Conservation (phyloP, 2,797 vertebrate genomes). For the Glossophaga mutica region DNA sequence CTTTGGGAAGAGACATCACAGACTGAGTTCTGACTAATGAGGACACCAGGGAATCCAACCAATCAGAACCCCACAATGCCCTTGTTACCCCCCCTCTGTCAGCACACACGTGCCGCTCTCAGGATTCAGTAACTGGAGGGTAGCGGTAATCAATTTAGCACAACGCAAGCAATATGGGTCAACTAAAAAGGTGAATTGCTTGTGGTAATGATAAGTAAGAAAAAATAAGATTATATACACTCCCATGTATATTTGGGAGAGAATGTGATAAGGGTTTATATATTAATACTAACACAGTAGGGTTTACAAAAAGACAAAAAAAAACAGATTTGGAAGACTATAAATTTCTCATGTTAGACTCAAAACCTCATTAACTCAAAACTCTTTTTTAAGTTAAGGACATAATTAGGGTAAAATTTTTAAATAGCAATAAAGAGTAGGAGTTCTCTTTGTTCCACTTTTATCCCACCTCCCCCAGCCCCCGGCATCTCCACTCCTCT, state of each 20-base stretch:
- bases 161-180: neutral
- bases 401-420: neutral
- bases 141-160: neutral
- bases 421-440: neutral
- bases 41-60: slow-evolving; percentile 18
- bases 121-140: neutral
- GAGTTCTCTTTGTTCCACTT: neutral
- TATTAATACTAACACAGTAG: neutral
- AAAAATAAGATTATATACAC: neutral
- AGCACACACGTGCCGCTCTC: neutral
- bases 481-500: neutral
- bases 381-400: neutral
- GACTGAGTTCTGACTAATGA: slow-evolving; percentile 19
- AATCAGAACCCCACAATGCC: neutral
- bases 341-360: neutral
- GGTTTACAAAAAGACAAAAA: neutral
- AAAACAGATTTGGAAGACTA: neutral
- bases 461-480: too few species aligned
- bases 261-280: neutral
- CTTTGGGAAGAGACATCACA: slow-evolving; percentile 1
- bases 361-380: neutral
- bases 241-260: neutral
- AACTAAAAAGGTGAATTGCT: neutral
- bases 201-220: neutral
- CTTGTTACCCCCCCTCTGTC: neutral